Evolutionary conservation across 1,140 invertebrate genomes (phyloP).

Genomic region (Drosophila varians): DNA sequence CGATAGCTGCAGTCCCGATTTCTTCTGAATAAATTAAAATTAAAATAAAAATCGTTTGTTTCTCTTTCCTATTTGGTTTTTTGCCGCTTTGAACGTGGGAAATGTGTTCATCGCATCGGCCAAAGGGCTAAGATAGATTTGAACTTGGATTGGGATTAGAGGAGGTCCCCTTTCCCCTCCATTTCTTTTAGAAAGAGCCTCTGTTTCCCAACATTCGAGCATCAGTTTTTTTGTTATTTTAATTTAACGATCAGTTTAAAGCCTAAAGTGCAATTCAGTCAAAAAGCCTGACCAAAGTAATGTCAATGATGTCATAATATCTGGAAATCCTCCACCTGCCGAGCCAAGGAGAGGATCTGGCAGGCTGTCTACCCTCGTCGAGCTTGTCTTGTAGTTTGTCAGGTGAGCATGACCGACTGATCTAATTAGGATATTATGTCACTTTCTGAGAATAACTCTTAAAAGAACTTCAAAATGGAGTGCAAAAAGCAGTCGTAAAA

Average conservation of each 20-base stretch:
- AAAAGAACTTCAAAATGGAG: background rate
- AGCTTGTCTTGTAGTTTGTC: constrained; percentile 27
- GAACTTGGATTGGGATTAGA: constrained; percentile 5
- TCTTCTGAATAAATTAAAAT: constrained; percentile 83
- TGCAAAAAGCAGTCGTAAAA: no score
- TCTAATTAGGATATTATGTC: constrained; percentile 57
- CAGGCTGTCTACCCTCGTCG: constrained; percentile 45
- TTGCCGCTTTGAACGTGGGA: constrained; percentile 65
- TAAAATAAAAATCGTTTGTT: constrained; percentile 57
- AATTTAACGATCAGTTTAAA: constrained; percentile 67
- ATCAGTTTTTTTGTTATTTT: constrained; percentile 44
- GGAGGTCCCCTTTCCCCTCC: background rate
- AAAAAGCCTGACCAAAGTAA: constrained; percentile 43
- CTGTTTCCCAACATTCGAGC: constrained; percentile 41
- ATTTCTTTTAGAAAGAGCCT: background rate
- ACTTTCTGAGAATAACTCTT: constrained; percentile 6
- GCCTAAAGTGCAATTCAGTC: constrained; percentile 52
- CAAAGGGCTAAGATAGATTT: constrained; percentile 8
- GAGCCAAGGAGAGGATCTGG: background rate
- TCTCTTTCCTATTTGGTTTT: constrained; percentile 12
- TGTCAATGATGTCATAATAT: constrained; percentile 47
- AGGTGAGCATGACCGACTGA: constrained; percentile 49
- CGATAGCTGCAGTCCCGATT: constrained; percentile 69
- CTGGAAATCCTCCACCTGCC: constrained; percentile 2
- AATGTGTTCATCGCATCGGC: constrained; percentile 66